phyloP scores from a whole-genome alignment of 2,888 invertebrate species.

The Mechanitis mazaeus region DNA sequence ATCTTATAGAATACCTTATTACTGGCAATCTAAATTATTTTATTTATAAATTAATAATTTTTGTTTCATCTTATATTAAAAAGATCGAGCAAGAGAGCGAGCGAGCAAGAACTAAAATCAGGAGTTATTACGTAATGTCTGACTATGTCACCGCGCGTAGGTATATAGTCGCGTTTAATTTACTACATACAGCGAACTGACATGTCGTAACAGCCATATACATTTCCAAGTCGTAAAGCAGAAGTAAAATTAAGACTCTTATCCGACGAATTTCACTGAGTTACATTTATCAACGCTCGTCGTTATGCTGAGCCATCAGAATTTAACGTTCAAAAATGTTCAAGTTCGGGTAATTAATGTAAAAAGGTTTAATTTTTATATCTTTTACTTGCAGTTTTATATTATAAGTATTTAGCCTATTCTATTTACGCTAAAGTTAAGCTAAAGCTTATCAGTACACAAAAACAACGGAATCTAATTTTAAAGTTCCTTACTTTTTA shows the following conservation, averaged over 20 bases:
- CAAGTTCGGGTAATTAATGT: neutral
- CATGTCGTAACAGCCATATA: constrained; percentile 12
- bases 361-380: neutral
- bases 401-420: neutral
- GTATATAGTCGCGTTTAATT: constrained; percentile 13
- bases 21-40: neutral
- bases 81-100: constrained; percentile 1
- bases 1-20: too few species aligned
- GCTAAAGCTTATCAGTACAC: constrained; percentile 36
- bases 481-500: too few species aligned
- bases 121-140: constrained; percentile 4
- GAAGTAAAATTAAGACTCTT: constrained; percentile 20
- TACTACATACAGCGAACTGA: constrained; percentile 8
- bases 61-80: neutral
- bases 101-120: constrained; percentile 8
- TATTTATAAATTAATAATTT: neutral
- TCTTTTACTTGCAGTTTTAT: neutral
- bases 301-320: constrained; percentile 7
- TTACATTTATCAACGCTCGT: constrained; percentile 13
- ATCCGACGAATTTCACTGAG: constrained; percentile 10
- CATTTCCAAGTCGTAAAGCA: constrained; percentile 24
- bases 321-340: constrained; percentile 1
- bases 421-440: too few species aligned
- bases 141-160: constrained; percentile 1
- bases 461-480: constrained; percentile 20